Evolutionary conservation across 2,113 vertebrate genomes (phyloP).

Genomic region (Phodopus roborovskii): DNA sequence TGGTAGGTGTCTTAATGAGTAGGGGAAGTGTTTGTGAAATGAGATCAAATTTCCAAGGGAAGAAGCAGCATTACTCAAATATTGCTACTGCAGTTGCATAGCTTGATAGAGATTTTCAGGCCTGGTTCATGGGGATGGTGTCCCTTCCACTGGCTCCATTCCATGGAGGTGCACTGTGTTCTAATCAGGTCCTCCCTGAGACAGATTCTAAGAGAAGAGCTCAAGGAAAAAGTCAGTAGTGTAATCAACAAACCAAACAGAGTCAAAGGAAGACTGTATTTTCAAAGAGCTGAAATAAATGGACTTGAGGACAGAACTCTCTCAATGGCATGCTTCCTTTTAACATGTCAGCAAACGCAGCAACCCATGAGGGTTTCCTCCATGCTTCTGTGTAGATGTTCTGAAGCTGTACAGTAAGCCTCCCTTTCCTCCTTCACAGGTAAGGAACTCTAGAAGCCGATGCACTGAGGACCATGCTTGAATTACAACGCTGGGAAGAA

Average conservation of each 20-base stretch:
- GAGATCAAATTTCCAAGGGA: slow-evolving; percentile 64
- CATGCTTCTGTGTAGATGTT: background rate
- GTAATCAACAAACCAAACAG: background rate
- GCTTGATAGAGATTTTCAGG: slow-evolving; percentile 1
- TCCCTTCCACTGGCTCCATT: background rate
- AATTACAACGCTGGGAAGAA: background rate
- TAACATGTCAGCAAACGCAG: background rate
- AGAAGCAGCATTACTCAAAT: slow-evolving; percentile 10
- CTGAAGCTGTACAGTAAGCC: background rate
- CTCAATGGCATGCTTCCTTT: background rate
- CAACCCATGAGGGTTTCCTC: background rate
- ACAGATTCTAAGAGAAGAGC: background rate
- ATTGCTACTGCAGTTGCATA: background rate
- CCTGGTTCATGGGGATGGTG: background rate
- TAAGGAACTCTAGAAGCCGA: background rate
- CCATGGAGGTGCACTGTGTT: background rate
- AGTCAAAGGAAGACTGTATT: background rate
- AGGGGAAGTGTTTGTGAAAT: slow-evolving; percentile 66
- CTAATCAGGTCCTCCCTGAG: background rate
- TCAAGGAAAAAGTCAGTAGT: background rate
- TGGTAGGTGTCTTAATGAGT: slow-evolving; percentile 76
- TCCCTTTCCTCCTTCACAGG: background rate
- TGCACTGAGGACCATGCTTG: background rate
- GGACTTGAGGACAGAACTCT: background rate
- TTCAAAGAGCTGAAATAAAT: background rate